Evolutionary conservation across 35 echinoderm and acorn worm species (phyloP), one percentile per base, ranked within the genome.

Genomic region (Holothuria glaberrima): DNA sequence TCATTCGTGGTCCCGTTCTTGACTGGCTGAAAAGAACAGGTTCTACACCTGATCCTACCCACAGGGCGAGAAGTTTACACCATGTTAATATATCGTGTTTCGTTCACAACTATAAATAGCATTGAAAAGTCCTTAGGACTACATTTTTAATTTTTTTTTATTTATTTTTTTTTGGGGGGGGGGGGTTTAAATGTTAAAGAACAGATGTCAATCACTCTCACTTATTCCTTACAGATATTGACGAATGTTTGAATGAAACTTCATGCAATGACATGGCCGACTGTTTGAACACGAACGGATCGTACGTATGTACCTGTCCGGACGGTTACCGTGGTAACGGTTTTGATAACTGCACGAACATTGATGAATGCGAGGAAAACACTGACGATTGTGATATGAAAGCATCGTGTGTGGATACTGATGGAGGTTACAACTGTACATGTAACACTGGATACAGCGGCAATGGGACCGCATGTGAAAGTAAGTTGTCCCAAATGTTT

Each of bases 251-350:
- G 4, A 29, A 17, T 24, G 34, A 29, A 16, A 46, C 83, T 58
- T 32, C 36, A 19, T 95, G 94, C 48, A 26, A 86, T 48, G 45
- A 12, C n/a, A 95, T 90, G 36, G 87, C 91, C 41, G 52, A 54
- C 25, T 95, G 94, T 86, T 64, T 14, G 18, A 87, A 95, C 80
- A 92, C 91, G 32, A 65, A 85, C 10, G 91, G 94, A 38, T 86
- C 77, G 9, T 95, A 78, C 68, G 41, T 90, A 24, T 92, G 91
- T 71, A 86, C 30, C 9, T 97, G 94, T 77, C 29, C 25, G 9
- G 41, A 33, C 54, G 94, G 91, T 50, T 97, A 82, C 85, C 88
- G 91, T 52, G 94, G 94, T 52, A 89, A 91, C 30, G 94, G 94
- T 19, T 71, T 88, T 30, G 67, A 52, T 30, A 84, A 65, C 24